These are phyloP conservation scores for Boloria selene DNA, from an alignment of 2,888 invertebrate genomes.

Conservation along the genomic window DNA sequence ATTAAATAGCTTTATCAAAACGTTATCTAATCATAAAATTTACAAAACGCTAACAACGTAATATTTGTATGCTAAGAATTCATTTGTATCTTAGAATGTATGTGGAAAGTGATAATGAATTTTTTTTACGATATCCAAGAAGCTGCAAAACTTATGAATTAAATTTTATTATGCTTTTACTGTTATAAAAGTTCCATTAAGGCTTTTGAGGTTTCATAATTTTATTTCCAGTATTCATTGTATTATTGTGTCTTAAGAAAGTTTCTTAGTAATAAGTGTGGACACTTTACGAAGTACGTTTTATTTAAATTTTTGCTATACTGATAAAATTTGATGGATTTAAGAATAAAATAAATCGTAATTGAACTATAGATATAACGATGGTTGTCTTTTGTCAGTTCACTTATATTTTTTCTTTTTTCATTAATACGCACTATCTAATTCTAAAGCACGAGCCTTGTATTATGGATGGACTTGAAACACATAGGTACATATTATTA, in stretches of 20 bases:
- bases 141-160: slow-evolving; percentile 22
- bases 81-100: slow-evolving; percentile 3
- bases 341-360: no score
- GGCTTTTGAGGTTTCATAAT: slow-evolving; percentile 11
- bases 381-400: no score
- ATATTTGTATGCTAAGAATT: slow-evolving; percentile 22
- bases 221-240: slow-evolving; percentile 14
- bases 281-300: background rate
- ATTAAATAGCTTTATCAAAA: slow-evolving; percentile 7
- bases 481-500: no score
- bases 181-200: slow-evolving; percentile 23
- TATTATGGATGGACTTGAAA: no score
- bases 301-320: background rate
- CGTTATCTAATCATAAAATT: slow-evolving; percentile 16
- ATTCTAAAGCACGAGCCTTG: no score
- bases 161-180: slow-evolving; percentile 29
- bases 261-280: background rate
- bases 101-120: slow-evolving; percentile 15
- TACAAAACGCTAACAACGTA: slow-evolving; percentile 26
- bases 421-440: no score
- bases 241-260: slow-evolving; percentile 1
- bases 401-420: no score
- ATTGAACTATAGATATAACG: no score
- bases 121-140: slow-evolving; percentile 23
- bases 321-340: no score